Base-by-base conservation (phyloP, 2,797 vertebrate genomes). In the Champsocephalus esox region DNA sequence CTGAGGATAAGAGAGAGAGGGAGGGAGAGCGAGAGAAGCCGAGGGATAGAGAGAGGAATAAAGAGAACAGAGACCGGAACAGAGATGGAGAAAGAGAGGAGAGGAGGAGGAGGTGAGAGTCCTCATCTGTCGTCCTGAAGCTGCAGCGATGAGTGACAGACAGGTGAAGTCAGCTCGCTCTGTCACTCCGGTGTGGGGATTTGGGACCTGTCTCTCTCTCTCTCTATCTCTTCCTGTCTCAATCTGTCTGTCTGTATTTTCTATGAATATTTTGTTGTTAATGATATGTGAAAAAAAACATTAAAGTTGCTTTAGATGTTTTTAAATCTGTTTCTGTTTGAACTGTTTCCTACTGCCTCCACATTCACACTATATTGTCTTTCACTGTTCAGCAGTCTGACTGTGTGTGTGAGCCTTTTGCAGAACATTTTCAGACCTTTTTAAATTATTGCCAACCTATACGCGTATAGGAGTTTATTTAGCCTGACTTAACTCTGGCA, bases 21-120 rank as follows among this genome's bases (percentile, higher is more conserved):
- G 93, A 91, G 56, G 92, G 86, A 66, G 66, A 91, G 50, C 91
- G 91, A 49, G 78, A 75, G 62, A 71, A 44, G 12, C 60, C 61
- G 7, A 75, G 65, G 34, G 80, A 89, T 0, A 59, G 82, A 82
- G 89, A 89, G 73, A 87, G 86, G 73, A 87, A 90, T 52, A 90
- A 89, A 46, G 90, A 92, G 81, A 92, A 91, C 81, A 80, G 88
- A 74, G 89, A 91, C 80, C 75, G 85, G 68, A 87, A 92, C 82
- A 82, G 81, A 72, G 83, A 83, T 28, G 55, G 77, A 72, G 83
- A 83, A 28, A 58, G 77, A 72, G 88, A 89, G 43, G 88, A 90
- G 60, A 81, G 80, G 66, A 91, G 86, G 66, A 86, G 82, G 77
- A 90, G 85, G 63, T 87, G 58, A 83, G 65, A 34, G 12, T 50